Evolutionary conservation across 2,888 invertebrate genomes (phyloP).

Genomic region (Drepanosiphum platanoidis): DNA sequence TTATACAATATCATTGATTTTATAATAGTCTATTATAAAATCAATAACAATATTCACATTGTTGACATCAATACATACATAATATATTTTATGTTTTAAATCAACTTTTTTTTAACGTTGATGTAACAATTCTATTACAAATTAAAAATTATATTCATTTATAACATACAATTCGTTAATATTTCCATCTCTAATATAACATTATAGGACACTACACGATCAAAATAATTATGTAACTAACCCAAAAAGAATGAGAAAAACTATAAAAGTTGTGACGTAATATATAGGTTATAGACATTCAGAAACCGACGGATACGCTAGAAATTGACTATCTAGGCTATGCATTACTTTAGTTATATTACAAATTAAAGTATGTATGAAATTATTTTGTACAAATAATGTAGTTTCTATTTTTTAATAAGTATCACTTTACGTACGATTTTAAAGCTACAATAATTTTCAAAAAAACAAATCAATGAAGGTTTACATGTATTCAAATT

Average conservation of each 20-base stretch:
- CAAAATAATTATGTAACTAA: conserved; percentile 19
- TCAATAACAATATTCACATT: too few species aligned
- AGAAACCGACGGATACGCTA: neutral
- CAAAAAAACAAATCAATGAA: too few species aligned
- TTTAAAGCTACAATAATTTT: too few species aligned
- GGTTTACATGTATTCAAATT: too few species aligned
- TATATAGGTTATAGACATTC: conserved; percentile 11
- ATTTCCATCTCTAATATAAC: neutral
- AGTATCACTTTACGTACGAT: too few species aligned
- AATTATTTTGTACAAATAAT: neutral
- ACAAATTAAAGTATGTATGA: neutral
- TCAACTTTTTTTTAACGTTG: neutral
- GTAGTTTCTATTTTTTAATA: neutral
- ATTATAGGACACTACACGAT: conserved; percentile 2
- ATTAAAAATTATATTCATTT: too few species aligned
- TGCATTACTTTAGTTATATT: neutral
- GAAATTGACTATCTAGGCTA: conserved; percentile 2
- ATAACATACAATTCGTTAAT: neutral
- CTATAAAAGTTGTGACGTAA: conserved; percentile 20
- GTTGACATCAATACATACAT: too few species aligned
- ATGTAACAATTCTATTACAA: too few species aligned
- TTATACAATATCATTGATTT: neutral
- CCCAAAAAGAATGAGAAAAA: neutral
- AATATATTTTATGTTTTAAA: neutral
- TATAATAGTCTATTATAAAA: neutral